Conservation (phyloP, 2,888 invertebrate genomes). For the Leistus spinibarbis region DNA sequence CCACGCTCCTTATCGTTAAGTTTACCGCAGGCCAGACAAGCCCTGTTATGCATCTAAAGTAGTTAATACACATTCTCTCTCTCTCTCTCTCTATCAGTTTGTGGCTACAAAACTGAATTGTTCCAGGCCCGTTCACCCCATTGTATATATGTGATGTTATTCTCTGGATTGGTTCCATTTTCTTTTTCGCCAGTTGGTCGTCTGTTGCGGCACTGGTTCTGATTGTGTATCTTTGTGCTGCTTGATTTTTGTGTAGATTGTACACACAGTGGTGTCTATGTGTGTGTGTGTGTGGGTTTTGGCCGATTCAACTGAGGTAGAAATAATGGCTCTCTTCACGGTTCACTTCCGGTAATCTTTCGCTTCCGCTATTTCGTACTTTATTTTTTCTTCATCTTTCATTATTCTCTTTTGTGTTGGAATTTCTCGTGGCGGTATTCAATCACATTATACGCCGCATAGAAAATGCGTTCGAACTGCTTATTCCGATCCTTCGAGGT, state of each 20-base stretch:
- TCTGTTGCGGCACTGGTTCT: not conserved
- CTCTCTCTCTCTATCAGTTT: too few relatives aligned
- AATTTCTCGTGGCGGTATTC: slow-evolving; percentile 26
- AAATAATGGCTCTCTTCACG: slow-evolving; percentile 38
- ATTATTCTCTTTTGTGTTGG: slow-evolving; percentile 31
- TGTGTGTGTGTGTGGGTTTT: slow-evolving; percentile 5
- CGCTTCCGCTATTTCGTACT: slow-evolving; percentile 21
- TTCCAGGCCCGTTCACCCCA: not conserved
- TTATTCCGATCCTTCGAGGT: too few relatives aligned
- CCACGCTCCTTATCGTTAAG: not conserved
- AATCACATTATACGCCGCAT: slow-evolving; percentile 14
- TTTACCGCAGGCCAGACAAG: not conserved
- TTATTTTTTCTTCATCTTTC: slow-evolving; percentile 3
- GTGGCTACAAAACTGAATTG: not conserved
- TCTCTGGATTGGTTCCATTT: not conserved
- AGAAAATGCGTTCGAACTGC: not conserved
- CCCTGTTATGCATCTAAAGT: slow-evolving; percentile 21
- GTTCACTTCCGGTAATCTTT: slow-evolving; percentile 39
- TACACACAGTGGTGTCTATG: not conserved
- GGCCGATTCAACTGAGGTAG: slow-evolving; percentile 20
- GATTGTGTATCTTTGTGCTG: not conserved
- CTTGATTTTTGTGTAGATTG: slow-evolving; percentile 35
- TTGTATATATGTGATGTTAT: not conserved
- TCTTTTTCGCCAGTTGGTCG: not conserved
- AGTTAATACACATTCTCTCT: slow-evolving; percentile 13